Conservation (phyloP, 1,140 invertebrate genomes). For the Sinonovacula constricta region DNA sequence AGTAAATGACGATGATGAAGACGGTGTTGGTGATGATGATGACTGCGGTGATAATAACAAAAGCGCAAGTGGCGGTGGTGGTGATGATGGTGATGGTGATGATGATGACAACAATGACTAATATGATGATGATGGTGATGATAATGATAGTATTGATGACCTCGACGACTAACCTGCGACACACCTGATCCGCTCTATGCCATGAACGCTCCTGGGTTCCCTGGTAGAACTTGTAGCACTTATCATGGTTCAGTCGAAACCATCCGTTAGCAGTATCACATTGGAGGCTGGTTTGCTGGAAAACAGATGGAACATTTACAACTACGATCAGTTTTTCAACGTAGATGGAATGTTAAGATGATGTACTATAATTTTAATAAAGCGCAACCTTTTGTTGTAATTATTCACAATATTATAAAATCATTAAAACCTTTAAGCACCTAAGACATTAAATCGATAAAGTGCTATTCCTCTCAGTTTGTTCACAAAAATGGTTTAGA, state of each 20-base stretch:
- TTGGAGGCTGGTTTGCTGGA: background rate
- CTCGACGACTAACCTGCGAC: slow-evolving; percentile 8
- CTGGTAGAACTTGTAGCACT: slow-evolving; percentile 41
- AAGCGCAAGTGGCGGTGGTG: background rate
- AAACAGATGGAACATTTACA: no score
- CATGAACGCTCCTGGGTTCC: slow-evolving; percentile 14
- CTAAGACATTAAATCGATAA: no score
- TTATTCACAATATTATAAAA: no score
- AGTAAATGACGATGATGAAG: no score
- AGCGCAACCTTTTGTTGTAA: no score
- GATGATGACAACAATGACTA: background rate
- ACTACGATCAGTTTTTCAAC: no score
- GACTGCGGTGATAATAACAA: background rate
- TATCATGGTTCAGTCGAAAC: background rate
- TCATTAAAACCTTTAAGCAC: no score
- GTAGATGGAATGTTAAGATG: no score
- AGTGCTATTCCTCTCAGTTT: no score
- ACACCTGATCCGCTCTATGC: slow-evolving; percentile 13
- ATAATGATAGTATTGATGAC: background rate
- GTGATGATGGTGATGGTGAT: background rate
- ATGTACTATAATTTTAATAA: no score
- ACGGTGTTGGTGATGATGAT: no score
- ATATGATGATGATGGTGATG: background rate
- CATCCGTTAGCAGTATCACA: slow-evolving; percentile 34
- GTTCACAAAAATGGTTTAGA: no score